Percentiles rank a stretch among this genome's conserved stretches.
Conservation (phyloP, 2,113 vertebrate species). For the Narcine bancroftii region DNA sequence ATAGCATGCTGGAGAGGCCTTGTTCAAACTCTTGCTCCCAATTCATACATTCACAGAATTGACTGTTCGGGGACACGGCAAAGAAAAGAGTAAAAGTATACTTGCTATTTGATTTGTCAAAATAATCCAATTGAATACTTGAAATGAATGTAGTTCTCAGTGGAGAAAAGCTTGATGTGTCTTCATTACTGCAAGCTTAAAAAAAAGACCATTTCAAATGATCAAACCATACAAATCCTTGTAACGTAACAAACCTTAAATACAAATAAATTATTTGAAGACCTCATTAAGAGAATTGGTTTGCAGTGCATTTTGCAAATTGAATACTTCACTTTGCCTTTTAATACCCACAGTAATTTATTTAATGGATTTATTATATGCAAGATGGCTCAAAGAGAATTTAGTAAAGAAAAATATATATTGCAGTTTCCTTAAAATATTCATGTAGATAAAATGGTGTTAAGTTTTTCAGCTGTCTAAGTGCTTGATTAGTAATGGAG, state of each 20-base stretch:
- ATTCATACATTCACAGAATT: no score
- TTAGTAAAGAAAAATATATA: not conserved
- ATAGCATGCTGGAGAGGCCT: no score
- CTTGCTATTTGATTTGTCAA: constrained; percentile 67
- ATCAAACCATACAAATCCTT: not conserved
- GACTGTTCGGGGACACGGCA: not conserved
- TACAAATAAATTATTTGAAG: not conserved
- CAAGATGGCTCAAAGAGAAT: not conserved
- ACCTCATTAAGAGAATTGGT: not conserved
- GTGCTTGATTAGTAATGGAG: not conserved
- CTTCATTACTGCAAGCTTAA: constrained; percentile 75
- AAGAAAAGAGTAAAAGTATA: not conserved
- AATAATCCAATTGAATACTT: constrained; percentile 70
- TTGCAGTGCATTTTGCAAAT: not conserved
- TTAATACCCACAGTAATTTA: no score
- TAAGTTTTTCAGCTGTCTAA: not conserved
- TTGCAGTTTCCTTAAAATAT: not conserved
- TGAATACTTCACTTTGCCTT: not conserved
- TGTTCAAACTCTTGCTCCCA: no score
- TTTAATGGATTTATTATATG: not conserved
- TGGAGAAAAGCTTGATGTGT: constrained; percentile 68
- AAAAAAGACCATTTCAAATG: constrained; percentile 33
- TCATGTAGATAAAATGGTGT: not conserved
- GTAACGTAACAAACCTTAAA: not conserved
- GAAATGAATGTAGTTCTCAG: constrained; percentile 75